Percentiles rank a stretch among this genome's conserved stretches.
Conservation (phyloP, 2,888 invertebrate genomes). For the Sarcophaga carnaria region DNA sequence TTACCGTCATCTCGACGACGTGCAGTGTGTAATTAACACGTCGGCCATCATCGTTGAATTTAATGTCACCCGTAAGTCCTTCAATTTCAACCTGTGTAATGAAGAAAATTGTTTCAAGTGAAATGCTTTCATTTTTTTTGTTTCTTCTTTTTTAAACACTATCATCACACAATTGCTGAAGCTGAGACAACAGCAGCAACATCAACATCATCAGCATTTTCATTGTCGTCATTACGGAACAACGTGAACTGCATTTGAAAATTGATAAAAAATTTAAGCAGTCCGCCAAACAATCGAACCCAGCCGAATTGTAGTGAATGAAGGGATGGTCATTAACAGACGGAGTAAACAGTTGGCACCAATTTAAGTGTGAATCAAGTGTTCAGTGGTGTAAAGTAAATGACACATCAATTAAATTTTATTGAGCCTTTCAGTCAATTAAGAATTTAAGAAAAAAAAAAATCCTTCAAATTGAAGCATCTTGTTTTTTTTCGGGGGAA, state of each 20-base stretch:
- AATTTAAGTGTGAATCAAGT: constrained; percentile 28
- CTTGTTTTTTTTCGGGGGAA: background rate
- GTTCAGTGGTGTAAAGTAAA: constrained; percentile 54
- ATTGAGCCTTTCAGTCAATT: constrained; percentile 62
- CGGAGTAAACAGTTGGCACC: background rate
- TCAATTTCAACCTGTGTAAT: constrained; percentile 91
- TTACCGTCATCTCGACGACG: constrained; percentile 96
- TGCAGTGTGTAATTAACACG: constrained; percentile 94
- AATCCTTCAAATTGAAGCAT: background rate
- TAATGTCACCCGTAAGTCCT: constrained; percentile 94
- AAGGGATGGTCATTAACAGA: background rate
- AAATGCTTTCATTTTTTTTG: background rate
- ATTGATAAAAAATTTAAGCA: background rate
- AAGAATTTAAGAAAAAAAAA: constrained; percentile 27
- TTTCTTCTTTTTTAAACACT: background rate
- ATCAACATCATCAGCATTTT: background rate
- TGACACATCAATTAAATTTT: constrained; percentile 64
- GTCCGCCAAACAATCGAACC: background rate
- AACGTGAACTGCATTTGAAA: constrained; percentile 5
- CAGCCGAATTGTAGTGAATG: background rate
- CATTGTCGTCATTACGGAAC: background rate
- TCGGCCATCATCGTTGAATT: constrained; percentile 94
- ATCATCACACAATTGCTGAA: background rate
- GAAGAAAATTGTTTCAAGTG: constrained; percentile 49
- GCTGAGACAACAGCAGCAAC: too few species aligned